Conservation (phyloP, 2,888 invertebrate species). For the Gonocerus acuteangulatus region DNA sequence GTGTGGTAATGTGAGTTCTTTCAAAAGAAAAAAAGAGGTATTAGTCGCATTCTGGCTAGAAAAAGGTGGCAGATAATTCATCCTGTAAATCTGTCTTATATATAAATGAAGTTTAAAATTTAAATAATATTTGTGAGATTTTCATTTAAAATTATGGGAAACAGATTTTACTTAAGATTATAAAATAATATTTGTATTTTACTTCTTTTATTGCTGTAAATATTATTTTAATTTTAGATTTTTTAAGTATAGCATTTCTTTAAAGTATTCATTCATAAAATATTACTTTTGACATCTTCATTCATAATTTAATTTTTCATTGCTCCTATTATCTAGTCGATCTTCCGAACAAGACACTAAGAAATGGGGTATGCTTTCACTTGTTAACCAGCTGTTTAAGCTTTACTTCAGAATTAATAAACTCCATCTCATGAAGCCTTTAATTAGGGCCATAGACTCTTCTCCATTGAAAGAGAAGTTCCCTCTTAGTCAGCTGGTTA, state of each 20-base stretch:
- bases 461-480: conserved; percentile 83
- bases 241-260: background rate
- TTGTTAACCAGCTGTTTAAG: conserved; percentile 96
- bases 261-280: background rate
- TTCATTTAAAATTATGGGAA: too few species aligned
- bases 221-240: background rate
- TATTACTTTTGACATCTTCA: too few species aligned
- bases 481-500: conserved; percentile 85
- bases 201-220: background rate
- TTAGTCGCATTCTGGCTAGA: too few species aligned
- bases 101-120: too few species aligned
- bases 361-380: conserved; percentile 87
- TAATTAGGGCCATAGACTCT: conserved; percentile 93
- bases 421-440: conserved; percentile 80
- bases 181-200: background rate
- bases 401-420: conserved; percentile 92
- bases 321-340: too few species aligned
- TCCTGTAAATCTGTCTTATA: too few species aligned
- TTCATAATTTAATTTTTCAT: too few species aligned
- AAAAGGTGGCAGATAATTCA: too few species aligned
- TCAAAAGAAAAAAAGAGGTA: too few species aligned
- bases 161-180: background rate
- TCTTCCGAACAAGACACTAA: conserved; percentile 87
- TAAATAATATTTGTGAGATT: too few species aligned
- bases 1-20: too few species aligned